phyloP scores from a whole-genome alignment of 2,797 vertebrate species.

The Ctenosaura bakeri region DNA sequence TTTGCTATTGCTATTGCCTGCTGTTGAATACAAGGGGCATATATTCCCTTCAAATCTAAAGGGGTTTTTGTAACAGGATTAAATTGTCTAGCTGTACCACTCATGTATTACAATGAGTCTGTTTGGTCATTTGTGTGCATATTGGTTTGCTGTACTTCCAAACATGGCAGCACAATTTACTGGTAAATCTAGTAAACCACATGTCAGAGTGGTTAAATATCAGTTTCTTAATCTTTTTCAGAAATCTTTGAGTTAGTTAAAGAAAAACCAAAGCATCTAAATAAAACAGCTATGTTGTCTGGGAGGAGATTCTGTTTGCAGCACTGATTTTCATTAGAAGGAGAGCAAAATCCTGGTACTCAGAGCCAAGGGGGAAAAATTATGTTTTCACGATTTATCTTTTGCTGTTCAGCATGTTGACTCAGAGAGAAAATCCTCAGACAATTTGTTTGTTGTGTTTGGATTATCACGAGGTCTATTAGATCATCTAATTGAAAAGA shows the following conservation, averaged over 20 bases:
- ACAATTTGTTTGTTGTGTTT: constrained; percentile 77
- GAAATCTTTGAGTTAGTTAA: constrained; percentile 30
- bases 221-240: constrained; percentile 45
- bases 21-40: constrained; percentile 37
- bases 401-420: constrained; percentile 70
- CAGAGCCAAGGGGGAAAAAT: constrained; percentile 60
- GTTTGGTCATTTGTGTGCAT: constrained; percentile 28
- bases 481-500: constrained; percentile 78
- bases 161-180: constrained; percentile 30
- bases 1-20: constrained; percentile 38
- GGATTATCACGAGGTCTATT: constrained; percentile 76
- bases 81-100: not conserved
- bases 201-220: not conserved
- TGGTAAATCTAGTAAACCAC: constrained; percentile 37
- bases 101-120: constrained; percentile 2
- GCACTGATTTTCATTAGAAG: constrained; percentile 47
- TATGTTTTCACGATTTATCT: constrained; percentile 63
- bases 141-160: constrained; percentile 43
- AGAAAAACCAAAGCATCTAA: constrained; percentile 47
- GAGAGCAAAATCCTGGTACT: constrained; percentile 62
- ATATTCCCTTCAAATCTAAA: constrained; percentile 45
- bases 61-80: not conserved
- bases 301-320: constrained; percentile 31
- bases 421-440: constrained; percentile 56
- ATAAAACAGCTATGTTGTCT: constrained; percentile 15